A percentile compares a stretch with the other conserved stretches of the same genome.
Evolutionary conservation across 2,888 invertebrate genomes (phyloP).

Genomic region (Molorchus minor): DNA sequence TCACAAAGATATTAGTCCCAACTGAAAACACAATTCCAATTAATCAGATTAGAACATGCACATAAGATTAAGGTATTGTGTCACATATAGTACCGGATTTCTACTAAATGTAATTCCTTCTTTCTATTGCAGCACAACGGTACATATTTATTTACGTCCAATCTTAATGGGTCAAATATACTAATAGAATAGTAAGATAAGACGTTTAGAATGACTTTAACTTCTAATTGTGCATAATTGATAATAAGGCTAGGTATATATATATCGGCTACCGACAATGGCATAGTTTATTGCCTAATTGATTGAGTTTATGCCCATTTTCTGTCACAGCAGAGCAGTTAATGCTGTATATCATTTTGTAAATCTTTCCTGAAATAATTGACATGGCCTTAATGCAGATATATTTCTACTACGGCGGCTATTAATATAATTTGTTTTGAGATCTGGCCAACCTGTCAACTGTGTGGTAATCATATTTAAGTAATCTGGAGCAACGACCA

Average conservation of each 20-base stretch:
- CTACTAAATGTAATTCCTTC: slow-evolving; percentile 8
- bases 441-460: too few relatives aligned
- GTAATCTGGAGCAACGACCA: too few relatives aligned
- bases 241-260: too few relatives aligned
- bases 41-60: background rate
- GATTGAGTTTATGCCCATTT: slow-evolving; percentile 8
- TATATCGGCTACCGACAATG: slow-evolving; percentile 13
- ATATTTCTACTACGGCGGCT: too few relatives aligned
- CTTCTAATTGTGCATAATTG: slow-evolving; percentile 21
- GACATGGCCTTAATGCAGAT: too few relatives aligned
- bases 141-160: slow-evolving; percentile 24
- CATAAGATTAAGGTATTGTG: too few relatives aligned
- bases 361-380: background rate
- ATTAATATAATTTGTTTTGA: too few relatives aligned
- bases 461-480: too few relatives aligned
- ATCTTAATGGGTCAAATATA: slow-evolving; percentile 27
- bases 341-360: slow-evolving; percentile 19
- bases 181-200: slow-evolving; percentile 1
- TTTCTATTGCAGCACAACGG: slow-evolving; percentile 18
- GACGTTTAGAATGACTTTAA: slow-evolving; percentile 13
- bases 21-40: too few relatives aligned
- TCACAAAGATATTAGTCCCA: too few relatives aligned
- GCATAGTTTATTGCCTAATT: slow-evolving; percentile 16
- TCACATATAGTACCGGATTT: slow-evolving; percentile 1
- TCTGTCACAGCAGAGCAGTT: background rate